phyloP scores from a whole-genome alignment of 2,797 vertebrate genomes.

The Anableps anableps region DNA sequence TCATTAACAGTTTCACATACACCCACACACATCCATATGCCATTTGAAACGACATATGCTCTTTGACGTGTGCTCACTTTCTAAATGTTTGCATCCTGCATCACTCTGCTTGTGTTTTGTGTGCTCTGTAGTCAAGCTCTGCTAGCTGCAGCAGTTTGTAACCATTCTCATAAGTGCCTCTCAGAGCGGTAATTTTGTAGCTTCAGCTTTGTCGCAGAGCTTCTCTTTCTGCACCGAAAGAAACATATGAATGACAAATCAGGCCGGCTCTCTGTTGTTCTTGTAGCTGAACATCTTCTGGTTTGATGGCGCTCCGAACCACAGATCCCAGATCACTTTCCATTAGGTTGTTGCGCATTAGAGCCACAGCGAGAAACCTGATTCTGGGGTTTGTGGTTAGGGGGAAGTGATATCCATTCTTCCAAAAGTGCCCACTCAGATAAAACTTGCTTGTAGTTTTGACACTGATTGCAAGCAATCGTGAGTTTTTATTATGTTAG shows the following conservation, averaged over 20 bases:
- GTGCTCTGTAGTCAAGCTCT: constrained; percentile 24
- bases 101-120: background rate
- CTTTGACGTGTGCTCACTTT: background rate
- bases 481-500: constrained; percentile 29
- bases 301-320: constrained; percentile 58
- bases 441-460: constrained; percentile 60
- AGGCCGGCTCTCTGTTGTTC: constrained; percentile 23
- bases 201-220: constrained; percentile 35
- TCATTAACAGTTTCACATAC: constrained; percentile 24
- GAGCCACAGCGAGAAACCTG: constrained; percentile 61
- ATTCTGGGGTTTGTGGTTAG: constrained; percentile 58
- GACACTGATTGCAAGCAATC: constrained; percentile 58
- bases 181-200: constrained; percentile 30
- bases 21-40: constrained; percentile 5
- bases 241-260: constrained; percentile 41
- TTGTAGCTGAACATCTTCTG: constrained; percentile 48
- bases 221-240: constrained; percentile 39
- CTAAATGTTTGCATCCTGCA: background rate
- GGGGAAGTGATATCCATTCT: constrained; percentile 56
- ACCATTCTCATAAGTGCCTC: constrained; percentile 36
- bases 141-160: constrained; percentile 37
- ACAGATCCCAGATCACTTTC: constrained; percentile 66
- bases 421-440: constrained; percentile 70
- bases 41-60: background rate
- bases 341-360: constrained; percentile 64